Evolutionary conservation across 2,888 invertebrate species (phyloP).

Genomic region (Palloptera scutellata): DNA sequence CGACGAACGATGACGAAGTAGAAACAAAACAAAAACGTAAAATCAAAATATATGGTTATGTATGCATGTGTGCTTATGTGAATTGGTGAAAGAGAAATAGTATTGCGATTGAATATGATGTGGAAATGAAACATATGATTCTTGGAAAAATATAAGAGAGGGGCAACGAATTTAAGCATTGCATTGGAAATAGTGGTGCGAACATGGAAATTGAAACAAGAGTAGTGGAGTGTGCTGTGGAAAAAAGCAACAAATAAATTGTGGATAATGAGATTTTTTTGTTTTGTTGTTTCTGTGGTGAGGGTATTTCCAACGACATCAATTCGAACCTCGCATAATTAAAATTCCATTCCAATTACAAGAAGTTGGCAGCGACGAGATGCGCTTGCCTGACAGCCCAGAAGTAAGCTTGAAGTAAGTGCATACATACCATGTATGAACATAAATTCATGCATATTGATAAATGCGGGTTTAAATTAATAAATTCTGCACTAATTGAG

Average conservation of each 20-base stretch:
- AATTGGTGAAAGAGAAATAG: too few relatives aligned
- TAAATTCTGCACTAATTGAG: constrained; percentile 10
- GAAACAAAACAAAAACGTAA: constrained; percentile 13
- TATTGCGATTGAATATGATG: too few relatives aligned
- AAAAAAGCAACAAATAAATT: constrained; percentile 19
- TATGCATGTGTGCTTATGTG: too few relatives aligned
- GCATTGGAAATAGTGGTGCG: too few relatives aligned
- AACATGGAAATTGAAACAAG: too few relatives aligned
- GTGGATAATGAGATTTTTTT: constrained; percentile 1
- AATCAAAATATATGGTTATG: background rate
- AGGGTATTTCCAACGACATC: constrained; percentile 18
- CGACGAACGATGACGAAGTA: background rate
- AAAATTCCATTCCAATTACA: constrained; percentile 25
- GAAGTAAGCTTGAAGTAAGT: too few relatives aligned
- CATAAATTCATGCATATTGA: background rate
- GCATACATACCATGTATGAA: too few relatives aligned
- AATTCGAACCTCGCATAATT: constrained; percentile 14
- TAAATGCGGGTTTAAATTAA: background rate
- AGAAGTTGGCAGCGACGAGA: background rate
- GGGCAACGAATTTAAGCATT: too few relatives aligned
- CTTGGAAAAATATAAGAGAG: too few relatives aligned
- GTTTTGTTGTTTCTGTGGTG: too few relatives aligned
- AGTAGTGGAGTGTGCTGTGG: background rate
- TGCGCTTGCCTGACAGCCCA: background rate
- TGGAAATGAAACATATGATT: too few relatives aligned